Evolutionary conservation across 2,113 vertebrate species (phyloP).

Genomic region (Nibea albiflora): DNA sequence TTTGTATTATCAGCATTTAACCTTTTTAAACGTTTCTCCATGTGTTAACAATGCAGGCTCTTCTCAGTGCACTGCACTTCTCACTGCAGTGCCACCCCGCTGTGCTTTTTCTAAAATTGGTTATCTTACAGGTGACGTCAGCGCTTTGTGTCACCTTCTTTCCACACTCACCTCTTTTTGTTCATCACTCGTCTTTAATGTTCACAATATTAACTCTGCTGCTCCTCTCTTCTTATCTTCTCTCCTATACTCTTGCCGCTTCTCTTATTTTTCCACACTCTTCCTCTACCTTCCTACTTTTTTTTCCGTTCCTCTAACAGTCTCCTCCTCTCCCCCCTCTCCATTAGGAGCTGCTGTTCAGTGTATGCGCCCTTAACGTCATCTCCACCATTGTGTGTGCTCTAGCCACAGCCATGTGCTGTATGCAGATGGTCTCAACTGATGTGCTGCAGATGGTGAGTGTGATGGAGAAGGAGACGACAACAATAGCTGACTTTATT

Average conservation of each 20-base stretch:
- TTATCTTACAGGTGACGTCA: slow-evolving; percentile 20
- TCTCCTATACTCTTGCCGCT: slow-evolving; percentile 16
- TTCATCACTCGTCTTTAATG: slow-evolving; percentile 13
- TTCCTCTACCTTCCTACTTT: slow-evolving; percentile 2
- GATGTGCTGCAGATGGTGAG: slow-evolving; percentile 98
- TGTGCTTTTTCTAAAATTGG: slow-evolving; percentile 17
- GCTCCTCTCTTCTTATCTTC: slow-evolving; percentile 7
- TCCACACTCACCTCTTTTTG: slow-evolving; percentile 11
- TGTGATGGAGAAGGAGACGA: slow-evolving; percentile 44
- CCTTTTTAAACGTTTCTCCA: slow-evolving; percentile 2
- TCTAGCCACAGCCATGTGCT: slow-evolving; percentile 98
- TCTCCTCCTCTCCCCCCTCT: slow-evolving; percentile 40
- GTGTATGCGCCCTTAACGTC: slow-evolving; percentile 97
- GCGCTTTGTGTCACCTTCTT: slow-evolving; percentile 24
- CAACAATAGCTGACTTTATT: slow-evolving; percentile 30
- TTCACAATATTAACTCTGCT: background rate
- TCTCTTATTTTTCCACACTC: slow-evolving; percentile 12
- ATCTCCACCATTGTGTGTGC: slow-evolving; percentile 99
- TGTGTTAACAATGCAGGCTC: background rate
- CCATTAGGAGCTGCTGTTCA: slow-evolving; percentile 95
- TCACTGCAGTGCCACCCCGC: slow-evolving; percentile 14
- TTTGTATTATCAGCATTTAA: background rate
- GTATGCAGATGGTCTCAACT: slow-evolving; percentile 99
- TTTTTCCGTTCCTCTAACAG: slow-evolving; percentile 41
- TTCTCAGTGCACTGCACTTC: background rate